Base-by-base conservation (phyloP, 2,797 vertebrate species). In the Myripristis murdjan region DNA sequence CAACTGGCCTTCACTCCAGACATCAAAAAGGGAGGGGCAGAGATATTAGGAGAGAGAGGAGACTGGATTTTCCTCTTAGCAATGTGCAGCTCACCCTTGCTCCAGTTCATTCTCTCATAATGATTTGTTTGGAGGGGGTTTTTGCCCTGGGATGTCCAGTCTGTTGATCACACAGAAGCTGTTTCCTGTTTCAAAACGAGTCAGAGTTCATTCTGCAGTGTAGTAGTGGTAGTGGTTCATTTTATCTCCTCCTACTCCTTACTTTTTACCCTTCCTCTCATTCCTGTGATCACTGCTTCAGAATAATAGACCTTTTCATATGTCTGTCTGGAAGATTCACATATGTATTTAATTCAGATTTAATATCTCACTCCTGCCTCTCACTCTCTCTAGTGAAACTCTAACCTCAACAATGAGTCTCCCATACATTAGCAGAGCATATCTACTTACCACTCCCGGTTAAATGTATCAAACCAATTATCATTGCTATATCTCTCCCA, bases 1-100 rank as follows among this genome's bases (percentile, higher is more conserved):
- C 84, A 87, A 35, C 77, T 90, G 86, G 82, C 80, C 55, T 64
- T 73, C 5, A n/a, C 43, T 88, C 71, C 77, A 86, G 87, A 89
- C 84, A 80, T 47, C 61, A 62, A 8, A 63, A 49, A 56, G 26
- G 51, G 57, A 73, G 75, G 49, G 66, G 51, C 49, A 15, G 63
- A 52, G 28, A 56, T 77, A 52, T 37, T 54, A 31, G 16, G 58
- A 10, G 11, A n/a, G 23, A 8, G 55, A 47, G 37, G 28, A 39
- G 12, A 10, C 15, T 31, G 39, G 44, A 37, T 59, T 44, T 70
- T 64, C 69, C 57, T 67, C 18, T 62, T 33, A 64, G 10, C 23
- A 4, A 68, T 62, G 43, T 63, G 16, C 20, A 55, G 7, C 24
- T 73, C 35, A 26, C 22, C 4, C 26, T 20, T 53, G 55, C 37